A percentile compares a stretch with the other conserved stretches of the same genome.
phyloP scores from a whole-genome alignment of 1,140 invertebrate genomes.

The Drosophila nebulosa region DNA sequence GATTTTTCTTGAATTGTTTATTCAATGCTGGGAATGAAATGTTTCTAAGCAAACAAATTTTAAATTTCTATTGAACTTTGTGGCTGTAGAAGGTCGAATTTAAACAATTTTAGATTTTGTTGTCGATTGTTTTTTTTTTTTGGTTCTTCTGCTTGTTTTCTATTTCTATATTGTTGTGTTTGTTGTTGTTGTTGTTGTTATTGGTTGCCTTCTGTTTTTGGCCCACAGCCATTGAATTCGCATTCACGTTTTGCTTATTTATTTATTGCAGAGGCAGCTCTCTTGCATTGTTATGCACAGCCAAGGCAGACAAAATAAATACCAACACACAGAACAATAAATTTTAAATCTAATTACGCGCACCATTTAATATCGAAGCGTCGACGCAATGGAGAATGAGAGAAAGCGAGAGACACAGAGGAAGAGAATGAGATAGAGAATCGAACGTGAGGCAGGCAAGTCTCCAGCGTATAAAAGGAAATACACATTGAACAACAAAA shows the following conservation, averaged over 20 bases:
- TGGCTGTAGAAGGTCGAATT: background rate
- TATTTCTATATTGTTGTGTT: too few relatives aligned
- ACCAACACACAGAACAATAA: conserved; percentile 62
- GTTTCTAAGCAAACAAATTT: background rate
- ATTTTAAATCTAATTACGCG: conserved; percentile 79
- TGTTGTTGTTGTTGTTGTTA: background rate
- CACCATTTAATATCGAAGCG: conserved; percentile 75
- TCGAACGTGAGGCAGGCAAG: conserved; percentile 50
- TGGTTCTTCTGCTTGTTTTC: background rate
- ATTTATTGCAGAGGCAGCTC: conserved; percentile 60
- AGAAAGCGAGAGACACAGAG: background rate
- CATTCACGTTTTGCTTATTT: conserved; percentile 71
- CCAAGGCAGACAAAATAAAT: conserved; percentile 65
- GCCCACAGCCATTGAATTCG: conserved; percentile 52
- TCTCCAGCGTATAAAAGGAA: conserved; percentile 17
- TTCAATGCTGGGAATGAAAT: too few relatives aligned
- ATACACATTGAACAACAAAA: conserved; percentile 16
- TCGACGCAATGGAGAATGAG: conserved; percentile 13
- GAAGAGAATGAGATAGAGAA: background rate
- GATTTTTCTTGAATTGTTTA: too few relatives aligned
- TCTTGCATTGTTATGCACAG: conserved; percentile 70
- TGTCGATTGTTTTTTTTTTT: background rate
- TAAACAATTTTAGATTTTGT: background rate
- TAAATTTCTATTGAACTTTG: background rate
- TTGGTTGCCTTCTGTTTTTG: background rate